A percentile compares a stretch with the other conserved stretches of the same genome.
Evolutionary conservation across 2,888 invertebrate species (phyloP).

Genomic region (Protonemura montana): DNA sequence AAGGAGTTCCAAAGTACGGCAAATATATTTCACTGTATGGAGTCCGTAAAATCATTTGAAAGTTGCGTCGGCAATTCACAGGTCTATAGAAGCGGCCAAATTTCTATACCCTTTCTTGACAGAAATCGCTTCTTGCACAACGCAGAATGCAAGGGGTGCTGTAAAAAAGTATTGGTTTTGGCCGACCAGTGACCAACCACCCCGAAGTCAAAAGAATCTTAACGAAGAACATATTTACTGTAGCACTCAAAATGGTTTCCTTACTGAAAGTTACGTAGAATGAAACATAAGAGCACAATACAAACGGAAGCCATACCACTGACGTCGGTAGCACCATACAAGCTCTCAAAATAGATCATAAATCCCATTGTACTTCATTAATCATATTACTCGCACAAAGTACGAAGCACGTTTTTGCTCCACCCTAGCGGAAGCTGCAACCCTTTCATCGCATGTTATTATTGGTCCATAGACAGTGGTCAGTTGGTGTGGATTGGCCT

Average conservation of each 20-base stretch:
- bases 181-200: not conserved
- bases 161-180: not conserved
- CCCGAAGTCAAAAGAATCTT: not conserved
- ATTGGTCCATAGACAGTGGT: slow-evolving; percentile 34
- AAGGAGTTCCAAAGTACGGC: slow-evolving; percentile 17
- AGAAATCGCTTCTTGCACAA: not conserved
- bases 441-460: slow-evolving; percentile 14
- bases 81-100: not conserved
- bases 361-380: not conserved
- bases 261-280: not conserved
- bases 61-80: not conserved
- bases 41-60: slow-evolving; percentile 32
- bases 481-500: slow-evolving; percentile 30
- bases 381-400: not conserved
- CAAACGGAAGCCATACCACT: not conserved
- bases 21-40: slow-evolving; percentile 23
- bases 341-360: no score
- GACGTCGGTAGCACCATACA: not conserved
- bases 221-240: not conserved
- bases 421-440: slow-evolving; percentile 29
- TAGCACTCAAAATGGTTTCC: not conserved
- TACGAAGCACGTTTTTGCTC: not conserved
- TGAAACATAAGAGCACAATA: not conserved
- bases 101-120: slow-evolving; percentile 3
- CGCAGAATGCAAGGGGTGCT: not conserved